A percentile compares a stretch with the other conserved stretches of the same genome.
phyloP scores from a whole-genome alignment of 2,888 invertebrate species.

The Xylocampa areola region DNA sequence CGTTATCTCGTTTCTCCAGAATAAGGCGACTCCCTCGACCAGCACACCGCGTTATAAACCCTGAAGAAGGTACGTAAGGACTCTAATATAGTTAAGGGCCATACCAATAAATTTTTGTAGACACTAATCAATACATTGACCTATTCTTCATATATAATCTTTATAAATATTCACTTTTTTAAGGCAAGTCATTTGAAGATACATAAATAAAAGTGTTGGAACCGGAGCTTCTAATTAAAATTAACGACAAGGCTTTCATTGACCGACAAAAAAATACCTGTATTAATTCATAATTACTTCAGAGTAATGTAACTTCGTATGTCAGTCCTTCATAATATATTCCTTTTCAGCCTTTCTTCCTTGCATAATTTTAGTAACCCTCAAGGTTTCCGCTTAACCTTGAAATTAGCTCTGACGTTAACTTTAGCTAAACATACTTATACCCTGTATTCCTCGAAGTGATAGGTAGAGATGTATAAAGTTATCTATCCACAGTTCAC shows the following conservation, averaged over 20 bases:
- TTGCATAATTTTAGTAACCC: conserved; percentile 31
- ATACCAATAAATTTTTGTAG: not conserved
- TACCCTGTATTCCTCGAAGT: no score
- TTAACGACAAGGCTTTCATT: not conserved
- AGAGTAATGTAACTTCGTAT: conserved; percentile 9
- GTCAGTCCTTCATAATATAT: conserved; percentile 36
- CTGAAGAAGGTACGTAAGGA: conserved; percentile 74
- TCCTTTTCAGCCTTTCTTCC: conserved; percentile 32
- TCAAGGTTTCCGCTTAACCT: conserved; percentile 29
- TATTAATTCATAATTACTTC: conserved; percentile 2
- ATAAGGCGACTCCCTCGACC: conserved; percentile 79
- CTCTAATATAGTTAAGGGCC: no score
- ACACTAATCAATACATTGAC: no score
- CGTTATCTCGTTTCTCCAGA: conserved; percentile 79
- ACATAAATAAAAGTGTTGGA: not conserved
- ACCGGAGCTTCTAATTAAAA: not conserved
- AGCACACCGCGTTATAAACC: conserved; percentile 82
- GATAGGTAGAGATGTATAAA: no score
- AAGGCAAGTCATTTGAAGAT: not conserved
- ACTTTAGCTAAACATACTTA: no score
- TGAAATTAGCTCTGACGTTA: conserved; percentile 27
- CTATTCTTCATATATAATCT: not conserved
- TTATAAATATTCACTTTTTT: not conserved
- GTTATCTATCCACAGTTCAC: no score
- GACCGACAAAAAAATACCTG: not conserved